Conservation (phyloP, 2,797 vertebrate species). For the Holocentrus rufus region DNA sequence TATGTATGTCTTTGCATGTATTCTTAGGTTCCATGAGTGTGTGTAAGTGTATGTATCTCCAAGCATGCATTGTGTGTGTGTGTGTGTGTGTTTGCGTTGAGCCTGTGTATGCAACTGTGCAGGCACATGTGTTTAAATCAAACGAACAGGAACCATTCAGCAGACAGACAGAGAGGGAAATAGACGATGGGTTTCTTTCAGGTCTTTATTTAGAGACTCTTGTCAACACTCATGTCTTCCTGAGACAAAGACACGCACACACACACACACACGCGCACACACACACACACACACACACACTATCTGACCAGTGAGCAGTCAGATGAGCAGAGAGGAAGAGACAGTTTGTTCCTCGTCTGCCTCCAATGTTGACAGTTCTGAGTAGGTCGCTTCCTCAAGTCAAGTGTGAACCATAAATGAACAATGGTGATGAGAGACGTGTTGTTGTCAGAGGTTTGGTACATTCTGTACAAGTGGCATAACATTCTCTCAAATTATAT, state of each 20-base stretch:
- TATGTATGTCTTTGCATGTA: background rate
- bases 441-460: background rate
- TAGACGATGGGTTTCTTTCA: constrained; percentile 28
- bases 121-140: constrained; percentile 24
- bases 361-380: constrained; percentile 34
- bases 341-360: constrained; percentile 44
- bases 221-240: constrained; percentile 19
- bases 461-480: background rate
- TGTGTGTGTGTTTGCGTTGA: constrained; percentile 7
- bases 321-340: constrained; percentile 44
- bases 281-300: constrained; percentile 13
- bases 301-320: background rate
- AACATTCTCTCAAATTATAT: background rate
- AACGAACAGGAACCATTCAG: background rate
- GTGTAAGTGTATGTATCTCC: background rate
- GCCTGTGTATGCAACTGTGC: background rate
- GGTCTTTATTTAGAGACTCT: constrained; percentile 46
- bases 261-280: constrained; percentile 9
- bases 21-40: background rate
- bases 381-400: constrained; percentile 44
- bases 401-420: constrained; percentile 17
- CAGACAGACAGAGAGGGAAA: constrained; percentile 34
- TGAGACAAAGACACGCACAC: background rate
- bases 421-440: constrained; percentile 14
- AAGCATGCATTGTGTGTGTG: constrained; percentile 1